Evolutionary conservation across 2,888 invertebrate species (phyloP).

Genomic region (Belgica antarctica): DNA sequence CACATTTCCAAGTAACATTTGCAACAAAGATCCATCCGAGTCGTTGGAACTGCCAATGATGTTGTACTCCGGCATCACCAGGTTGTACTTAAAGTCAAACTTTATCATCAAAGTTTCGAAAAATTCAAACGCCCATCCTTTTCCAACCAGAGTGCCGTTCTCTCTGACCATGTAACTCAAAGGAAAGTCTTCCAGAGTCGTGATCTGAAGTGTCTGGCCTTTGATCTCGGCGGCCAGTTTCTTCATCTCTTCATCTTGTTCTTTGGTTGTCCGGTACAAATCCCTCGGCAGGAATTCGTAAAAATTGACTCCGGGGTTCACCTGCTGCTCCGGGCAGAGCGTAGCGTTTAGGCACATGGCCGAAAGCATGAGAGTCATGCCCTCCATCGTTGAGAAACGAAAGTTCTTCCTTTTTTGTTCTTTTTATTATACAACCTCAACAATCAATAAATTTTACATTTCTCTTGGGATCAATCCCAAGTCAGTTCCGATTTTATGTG

Average conservation of each 20-base stretch:
- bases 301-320: neutral
- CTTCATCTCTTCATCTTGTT: conserved; percentile 16
- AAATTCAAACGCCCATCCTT: conserved; percentile 71
- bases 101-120: conserved; percentile 66
- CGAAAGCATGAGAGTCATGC: conserved; percentile 45
- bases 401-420: neutral
- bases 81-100: conserved; percentile 72
- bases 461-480: too few species aligned
- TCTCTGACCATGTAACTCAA: conserved; percentile 43
- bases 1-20: conserved; percentile 63
- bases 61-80: conserved; percentile 64
- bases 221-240: conserved; percentile 18
- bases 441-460: neutral
- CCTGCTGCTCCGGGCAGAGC: conserved; percentile 11
- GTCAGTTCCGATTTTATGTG: neutral
- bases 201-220: conserved; percentile 23
- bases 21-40: conserved; percentile 62
- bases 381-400: conserved; percentile 40
- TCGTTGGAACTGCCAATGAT: conserved; percentile 59
- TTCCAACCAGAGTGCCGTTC: conserved; percentile 62
- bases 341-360: conserved; percentile 45
- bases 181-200: conserved; percentile 34
- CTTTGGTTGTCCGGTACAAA: neutral
- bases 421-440: neutral
- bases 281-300: neutral